Conservation (phyloP, 2,113 vertebrate genomes). For the Elachura formosa region DNA sequence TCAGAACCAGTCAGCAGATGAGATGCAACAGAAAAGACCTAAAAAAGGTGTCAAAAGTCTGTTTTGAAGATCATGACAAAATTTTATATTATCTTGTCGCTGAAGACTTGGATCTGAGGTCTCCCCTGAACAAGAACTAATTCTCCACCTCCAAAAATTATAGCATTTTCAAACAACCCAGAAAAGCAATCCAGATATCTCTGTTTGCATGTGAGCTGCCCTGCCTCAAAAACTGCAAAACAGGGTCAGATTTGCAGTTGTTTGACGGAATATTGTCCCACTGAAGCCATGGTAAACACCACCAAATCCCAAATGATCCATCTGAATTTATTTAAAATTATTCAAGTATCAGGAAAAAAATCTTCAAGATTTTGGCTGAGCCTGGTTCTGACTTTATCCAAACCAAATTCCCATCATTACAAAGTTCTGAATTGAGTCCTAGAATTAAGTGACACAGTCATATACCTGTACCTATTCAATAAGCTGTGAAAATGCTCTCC, state of each 20-base stretch:
- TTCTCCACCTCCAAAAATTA: background rate
- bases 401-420: background rate
- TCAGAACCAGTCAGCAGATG: slow-evolving; percentile 47
- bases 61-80: background rate
- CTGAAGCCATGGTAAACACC: background rate
- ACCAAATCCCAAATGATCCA: background rate
- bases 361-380: background rate
- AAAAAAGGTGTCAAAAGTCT: background rate
- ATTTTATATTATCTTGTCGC: background rate
- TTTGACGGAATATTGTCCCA: background rate
- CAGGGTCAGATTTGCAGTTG: background rate
- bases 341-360: background rate
- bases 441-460: background rate
- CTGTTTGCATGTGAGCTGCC: background rate
- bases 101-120: background rate
- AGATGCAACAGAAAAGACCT: background rate
- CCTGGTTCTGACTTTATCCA: slow-evolving; percentile 62
- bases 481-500: background rate
- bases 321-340: background rate
- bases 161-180: background rate
- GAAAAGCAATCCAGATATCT: background rate
- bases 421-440: background rate
- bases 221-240: background rate
- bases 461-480: background rate
- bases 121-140: background rate